Evolutionary conservation across 2,113 vertebrate species (phyloP).

Genomic region (Scytalopus superciliaris): DNA sequence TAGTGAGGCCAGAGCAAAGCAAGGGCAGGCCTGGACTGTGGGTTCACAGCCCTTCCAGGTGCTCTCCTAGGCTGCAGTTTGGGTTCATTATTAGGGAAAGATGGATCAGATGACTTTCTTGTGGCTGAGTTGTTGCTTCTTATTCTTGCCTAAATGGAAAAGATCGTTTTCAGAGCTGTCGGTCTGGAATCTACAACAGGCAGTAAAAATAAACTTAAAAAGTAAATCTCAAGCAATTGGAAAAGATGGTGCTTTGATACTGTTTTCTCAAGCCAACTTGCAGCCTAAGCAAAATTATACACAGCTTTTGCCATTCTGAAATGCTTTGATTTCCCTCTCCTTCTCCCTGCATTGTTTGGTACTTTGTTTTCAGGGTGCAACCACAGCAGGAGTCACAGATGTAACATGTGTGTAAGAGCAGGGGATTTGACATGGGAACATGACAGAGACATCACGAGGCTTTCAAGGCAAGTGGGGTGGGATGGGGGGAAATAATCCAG

Average conservation of each 20-base stretch:
- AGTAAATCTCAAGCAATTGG: background rate
- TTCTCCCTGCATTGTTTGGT: background rate
- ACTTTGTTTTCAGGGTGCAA: background rate
- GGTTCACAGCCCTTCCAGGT: background rate
- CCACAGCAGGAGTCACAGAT: background rate
- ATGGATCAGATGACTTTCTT: background rate
- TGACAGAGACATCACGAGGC: background rate
- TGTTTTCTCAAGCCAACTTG: background rate
- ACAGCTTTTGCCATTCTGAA: background rate
- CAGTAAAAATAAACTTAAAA: constrained; percentile 19
- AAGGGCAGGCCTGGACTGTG: background rate
- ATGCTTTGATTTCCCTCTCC: background rate
- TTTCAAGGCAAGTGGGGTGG: background rate
- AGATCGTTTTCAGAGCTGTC: background rate
- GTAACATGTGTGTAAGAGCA: background rate
- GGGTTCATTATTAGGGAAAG: background rate
- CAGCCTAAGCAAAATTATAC: constrained; percentile 23
- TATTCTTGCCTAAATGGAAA: background rate
- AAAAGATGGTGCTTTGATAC: background rate
- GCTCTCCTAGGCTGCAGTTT: background rate
- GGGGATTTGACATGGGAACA: background rate
- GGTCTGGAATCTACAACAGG: background rate
- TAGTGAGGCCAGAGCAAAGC: background rate
- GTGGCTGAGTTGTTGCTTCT: background rate
- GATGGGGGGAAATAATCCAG: background rate